Base-by-base conservation (phyloP, 2,113 vertebrate genomes). In the Hippoglossus stenolepis region DNA sequence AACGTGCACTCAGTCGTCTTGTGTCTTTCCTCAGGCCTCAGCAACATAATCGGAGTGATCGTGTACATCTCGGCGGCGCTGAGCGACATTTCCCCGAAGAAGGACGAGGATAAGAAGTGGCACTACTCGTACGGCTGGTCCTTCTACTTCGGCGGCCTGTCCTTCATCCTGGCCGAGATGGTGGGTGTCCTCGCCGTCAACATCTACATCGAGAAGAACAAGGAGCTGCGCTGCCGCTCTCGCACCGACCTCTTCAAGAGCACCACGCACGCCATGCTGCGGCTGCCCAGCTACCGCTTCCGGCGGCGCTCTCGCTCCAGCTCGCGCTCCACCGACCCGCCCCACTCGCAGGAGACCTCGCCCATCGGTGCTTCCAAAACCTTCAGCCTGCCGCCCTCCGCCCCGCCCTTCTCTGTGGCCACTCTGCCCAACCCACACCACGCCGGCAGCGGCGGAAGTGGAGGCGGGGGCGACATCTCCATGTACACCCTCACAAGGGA, bases 31-130 rank as follows among this genome's bases (percentile, higher is more conserved):
- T 72, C 82, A 98, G 97, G 97, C 69, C 94, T 97, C 81, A 97
- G 96, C 93, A 98, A 98, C 95, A 98, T 98, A 90, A 98, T 98
- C n/a, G 97, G 97, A 0, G 96, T 98, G 86, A 98, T 98, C 43
- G 97, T 98, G 54, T 98, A 98, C 94, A 98, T 98, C 94, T 98
- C 97, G 0, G 96, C 96, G 45, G 97, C 96, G 7, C 92, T 97
- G 21, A 97, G 96, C n/a, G 97, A 98, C 88, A 97, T 97, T 54
- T 96, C 96, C 35, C 96, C 96, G 2, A 96, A 95, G 86, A 95
- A 96, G 53, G 96, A 97, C 2, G 97, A 97, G 84, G 96, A 97
- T 77, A 96, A 96, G 90, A 97, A 97, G 83, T 96, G 94, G 95
- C 96, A 98, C 89, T 98, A 98, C 91, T 97, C 96, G 0, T 97